phyloP scores from a whole-genome alignment of 2,888 invertebrate species.

The Acleris literana region DNA sequence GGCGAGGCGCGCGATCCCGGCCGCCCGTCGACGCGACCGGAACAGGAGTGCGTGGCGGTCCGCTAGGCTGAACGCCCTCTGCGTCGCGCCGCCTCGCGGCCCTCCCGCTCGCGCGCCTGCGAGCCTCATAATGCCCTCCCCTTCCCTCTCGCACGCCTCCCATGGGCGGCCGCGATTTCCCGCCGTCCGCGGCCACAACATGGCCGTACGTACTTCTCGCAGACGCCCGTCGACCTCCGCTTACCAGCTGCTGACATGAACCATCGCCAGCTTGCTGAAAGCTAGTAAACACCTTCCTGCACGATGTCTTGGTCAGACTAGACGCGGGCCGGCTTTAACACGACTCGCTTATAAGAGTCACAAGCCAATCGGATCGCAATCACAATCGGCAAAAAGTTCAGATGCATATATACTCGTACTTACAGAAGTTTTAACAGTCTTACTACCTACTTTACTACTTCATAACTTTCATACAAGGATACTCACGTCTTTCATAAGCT shows the following conservation, averaged over 20 bases:
- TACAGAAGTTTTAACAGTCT: too few species aligned
- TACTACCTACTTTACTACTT: too few species aligned
- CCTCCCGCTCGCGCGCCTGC: slow-evolving; percentile 63
- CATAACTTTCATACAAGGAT: too few species aligned
- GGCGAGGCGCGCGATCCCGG: slow-evolving; percentile 79
- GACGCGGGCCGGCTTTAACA: background rate
- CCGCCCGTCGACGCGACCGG: slow-evolving; percentile 83
- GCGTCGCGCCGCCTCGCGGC: slow-evolving; percentile 83
- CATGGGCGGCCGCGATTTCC: slow-evolving; percentile 83
- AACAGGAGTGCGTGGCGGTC: slow-evolving; percentile 80
- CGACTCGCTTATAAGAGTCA: too few species aligned
- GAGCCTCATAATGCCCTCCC: slow-evolving; percentile 57
- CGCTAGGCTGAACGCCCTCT: slow-evolving; percentile 81
- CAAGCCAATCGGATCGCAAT: too few species aligned
- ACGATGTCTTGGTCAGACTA: slow-evolving; percentile 12
- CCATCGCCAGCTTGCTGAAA: slow-evolving; percentile 46
- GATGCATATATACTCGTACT: too few species aligned
- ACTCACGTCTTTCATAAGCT: too few species aligned
- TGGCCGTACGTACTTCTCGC: slow-evolving; percentile 70
- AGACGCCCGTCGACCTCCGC: slow-evolving; percentile 51
- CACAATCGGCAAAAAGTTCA: too few species aligned
- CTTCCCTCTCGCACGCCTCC: slow-evolving; percentile 76
- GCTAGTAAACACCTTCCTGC: slow-evolving; percentile 28
- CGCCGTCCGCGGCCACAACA: slow-evolving; percentile 76
- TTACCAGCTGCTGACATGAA: slow-evolving; percentile 58